These are phyloP conservation scores for Phataginus tricuspis DNA, from an alignment of 2,797 vertebrate genomes.

Conservation along the genomic window DNA sequence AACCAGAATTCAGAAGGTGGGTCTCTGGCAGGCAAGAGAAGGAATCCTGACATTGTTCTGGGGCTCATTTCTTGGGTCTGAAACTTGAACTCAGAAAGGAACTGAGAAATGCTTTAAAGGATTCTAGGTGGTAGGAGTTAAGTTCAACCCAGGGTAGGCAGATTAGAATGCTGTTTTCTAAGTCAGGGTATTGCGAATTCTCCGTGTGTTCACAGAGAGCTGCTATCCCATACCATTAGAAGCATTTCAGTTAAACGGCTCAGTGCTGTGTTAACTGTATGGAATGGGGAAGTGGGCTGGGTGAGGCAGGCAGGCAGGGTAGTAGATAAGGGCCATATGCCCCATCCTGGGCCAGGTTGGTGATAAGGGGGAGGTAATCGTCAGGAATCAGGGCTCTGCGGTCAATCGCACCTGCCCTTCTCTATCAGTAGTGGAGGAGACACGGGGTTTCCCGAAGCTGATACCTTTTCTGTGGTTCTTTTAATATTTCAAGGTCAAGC, in stretches of 20 bases:
- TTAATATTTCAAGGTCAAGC: background rate
- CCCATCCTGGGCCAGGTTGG: too few species aligned
- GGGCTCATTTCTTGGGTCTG: background rate
- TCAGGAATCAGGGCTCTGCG: background rate
- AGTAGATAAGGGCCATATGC: rapidly evolving
- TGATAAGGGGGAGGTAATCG: background rate
- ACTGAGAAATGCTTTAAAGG: background rate
- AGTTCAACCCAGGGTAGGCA: background rate
- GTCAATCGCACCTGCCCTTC: background rate
- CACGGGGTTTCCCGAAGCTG: background rate
- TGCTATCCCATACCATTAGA: background rate
- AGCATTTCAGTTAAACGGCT: background rate
- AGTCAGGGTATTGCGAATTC: background rate
- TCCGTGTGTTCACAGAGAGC: background rate
- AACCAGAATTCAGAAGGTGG: background rate
- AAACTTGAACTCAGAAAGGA: background rate
- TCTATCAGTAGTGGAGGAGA: background rate
- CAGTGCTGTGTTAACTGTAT: too few species aligned
- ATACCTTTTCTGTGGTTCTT: background rate
- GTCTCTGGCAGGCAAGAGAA: background rate
- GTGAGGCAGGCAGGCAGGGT: background rate
- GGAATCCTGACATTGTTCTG: background rate
- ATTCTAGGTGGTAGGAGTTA: background rate
- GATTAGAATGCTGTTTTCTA: background rate
- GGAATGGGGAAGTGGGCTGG: background rate